Percentiles rank a stretch among this genome's conserved stretches.
Conservation (phyloP, 1,140 invertebrate genomes). For the Asbolus verrucosus region DNA sequence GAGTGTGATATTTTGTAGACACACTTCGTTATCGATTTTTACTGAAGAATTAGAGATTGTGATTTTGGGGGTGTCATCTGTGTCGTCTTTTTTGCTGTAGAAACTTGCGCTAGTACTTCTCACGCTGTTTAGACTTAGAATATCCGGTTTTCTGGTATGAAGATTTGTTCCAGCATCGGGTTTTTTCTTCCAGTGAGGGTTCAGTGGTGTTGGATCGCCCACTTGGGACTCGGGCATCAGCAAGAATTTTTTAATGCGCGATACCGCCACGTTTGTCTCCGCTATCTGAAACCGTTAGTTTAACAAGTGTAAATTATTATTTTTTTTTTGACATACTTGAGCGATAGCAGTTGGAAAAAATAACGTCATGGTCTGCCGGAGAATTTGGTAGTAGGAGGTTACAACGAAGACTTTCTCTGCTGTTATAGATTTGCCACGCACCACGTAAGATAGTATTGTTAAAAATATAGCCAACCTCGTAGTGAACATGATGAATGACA, state of each 20-base stretch:
- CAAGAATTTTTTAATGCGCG: conserved; percentile 76
- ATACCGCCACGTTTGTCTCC: conserved; percentile 70
- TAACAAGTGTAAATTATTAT: no score
- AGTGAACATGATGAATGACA: conserved; percentile 80
- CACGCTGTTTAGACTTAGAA: no score
- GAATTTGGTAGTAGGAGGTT: conserved; percentile 78
- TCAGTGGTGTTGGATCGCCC: conserved; percentile 53
- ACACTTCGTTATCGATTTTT: conserved; percentile 70
- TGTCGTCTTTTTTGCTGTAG: no score
- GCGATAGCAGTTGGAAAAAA: conserved; percentile 74
- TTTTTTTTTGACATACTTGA: no score
- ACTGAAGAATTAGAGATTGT: no score
- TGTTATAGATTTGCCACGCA: conserved; percentile 74
- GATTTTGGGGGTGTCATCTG: no score
- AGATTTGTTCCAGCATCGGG: background rate
- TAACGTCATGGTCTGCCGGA: conserved; percentile 79
- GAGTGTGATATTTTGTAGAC: conserved; percentile 73
- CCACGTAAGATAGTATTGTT: conserved; percentile 79
- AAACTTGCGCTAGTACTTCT: no score
- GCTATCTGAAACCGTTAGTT: no score
- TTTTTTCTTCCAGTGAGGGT: conserved; percentile 21
- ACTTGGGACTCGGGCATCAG: conserved; percentile 72
- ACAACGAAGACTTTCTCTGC: conserved; percentile 81
- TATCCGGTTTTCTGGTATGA: background rate
- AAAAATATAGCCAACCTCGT: conserved; percentile 82